Evolutionary conservation across 2,888 invertebrate genomes (phyloP).

Genomic region (Gerris lacustris): DNA sequence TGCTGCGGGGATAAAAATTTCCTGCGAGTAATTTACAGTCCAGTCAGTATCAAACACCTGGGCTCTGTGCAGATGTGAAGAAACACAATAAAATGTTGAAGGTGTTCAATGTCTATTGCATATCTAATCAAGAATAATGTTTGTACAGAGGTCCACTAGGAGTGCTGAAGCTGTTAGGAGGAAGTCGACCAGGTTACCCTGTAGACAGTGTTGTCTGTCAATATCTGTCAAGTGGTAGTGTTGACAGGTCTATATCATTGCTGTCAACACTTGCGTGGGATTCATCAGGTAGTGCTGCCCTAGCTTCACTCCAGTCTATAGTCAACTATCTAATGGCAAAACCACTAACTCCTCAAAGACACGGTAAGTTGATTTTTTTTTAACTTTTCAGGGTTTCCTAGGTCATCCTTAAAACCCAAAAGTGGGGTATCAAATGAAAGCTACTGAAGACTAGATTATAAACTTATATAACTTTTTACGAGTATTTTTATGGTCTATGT

Average conservation of each 20-base stretch:
- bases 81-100: too few relatives aligned
- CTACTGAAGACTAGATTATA: too few relatives aligned
- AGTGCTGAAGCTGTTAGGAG: conserved; percentile 44
- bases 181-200: conserved; percentile 42
- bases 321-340: conserved; percentile 51
- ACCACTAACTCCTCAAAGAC: conserved; percentile 47
- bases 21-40: too few relatives aligned
- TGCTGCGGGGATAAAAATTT: too few relatives aligned
- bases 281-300: conserved; percentile 57
- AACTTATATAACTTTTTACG: too few relatives aligned
- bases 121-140: too few relatives aligned
- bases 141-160: conserved; percentile 44
- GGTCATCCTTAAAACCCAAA: not conserved
- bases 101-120: too few relatives aligned
- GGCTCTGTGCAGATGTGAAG: too few relatives aligned
- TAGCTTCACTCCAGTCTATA: conserved; percentile 60
- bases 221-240: conserved; percentile 50
- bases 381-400: not conserved
- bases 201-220: conserved; percentile 49
- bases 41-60: too few relatives aligned
- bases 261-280: conserved; percentile 65
- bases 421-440: too few relatives aligned
- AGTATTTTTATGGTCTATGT: too few relatives aligned
- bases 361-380: conserved; percentile 38
- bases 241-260: conserved; percentile 57